Base-by-base conservation (phyloP, 2,888 invertebrate genomes). In the Pomacea canaliculata region DNA sequence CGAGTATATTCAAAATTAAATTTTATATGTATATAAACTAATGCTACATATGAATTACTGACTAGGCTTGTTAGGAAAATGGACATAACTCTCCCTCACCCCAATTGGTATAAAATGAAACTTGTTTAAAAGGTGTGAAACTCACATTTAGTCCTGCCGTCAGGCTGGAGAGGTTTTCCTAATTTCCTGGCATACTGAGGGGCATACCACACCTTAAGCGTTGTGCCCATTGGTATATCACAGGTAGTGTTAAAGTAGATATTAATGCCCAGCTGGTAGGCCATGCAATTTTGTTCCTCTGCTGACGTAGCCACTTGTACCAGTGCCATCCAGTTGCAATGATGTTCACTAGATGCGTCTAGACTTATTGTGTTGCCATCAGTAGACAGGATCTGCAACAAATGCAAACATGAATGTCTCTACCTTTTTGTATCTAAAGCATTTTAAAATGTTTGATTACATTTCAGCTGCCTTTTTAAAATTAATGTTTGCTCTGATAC, bases 301-400 rank as follows among this genome's bases (percentile, higher is more conserved):
- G 89, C 85, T 76, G 87, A 87, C 18, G 86, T 85, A 0, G 93
- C 93, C 19, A 92, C 88, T 12, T 90, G 87, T 10, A 94, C 91
- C 81, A 93, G 92, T 81, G 92, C 92, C 92, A 94, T 91, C 94
- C 94, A 94, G 85, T 93, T 94, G 84, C 93, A 93, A 71, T 91
- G 91, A 81, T 92, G 87, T 86, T 93, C 93, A 86, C 93, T 91
- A 37, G 91, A 91, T 1, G 92, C 92, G 86, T 94, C 93, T 82
- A 94, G 89, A 84, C 92, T 92, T 66, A 92, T 91, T 37, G 91
- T 88, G 3, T 86, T 87, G 16, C 91, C 89, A 78, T 90, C 88
- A 78, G 89, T 86, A 88, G 80, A 77, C 9, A 80, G 71, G n/a
- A 80, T 79, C 80, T 80, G 72, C 13, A 62, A 63, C 51, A 67